Evolutionary conservation across 2,888 invertebrate genomes (phyloP).

Genomic region (Myathropa florea): DNA sequence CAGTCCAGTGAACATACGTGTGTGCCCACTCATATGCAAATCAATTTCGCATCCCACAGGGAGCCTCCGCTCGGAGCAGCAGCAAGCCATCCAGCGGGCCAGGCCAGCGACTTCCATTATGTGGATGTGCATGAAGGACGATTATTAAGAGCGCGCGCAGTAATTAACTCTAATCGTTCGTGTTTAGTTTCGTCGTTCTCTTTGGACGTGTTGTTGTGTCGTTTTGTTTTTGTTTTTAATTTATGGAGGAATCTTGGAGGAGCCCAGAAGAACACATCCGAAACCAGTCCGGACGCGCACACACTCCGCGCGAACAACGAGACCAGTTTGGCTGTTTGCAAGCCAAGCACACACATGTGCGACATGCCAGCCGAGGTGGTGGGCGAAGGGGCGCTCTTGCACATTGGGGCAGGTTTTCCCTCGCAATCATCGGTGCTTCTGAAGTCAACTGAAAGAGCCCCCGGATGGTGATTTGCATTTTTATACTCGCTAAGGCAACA

Average conservation of each 20-base stretch:
- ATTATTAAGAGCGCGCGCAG: conserved; percentile 3
- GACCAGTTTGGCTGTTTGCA: neutral
- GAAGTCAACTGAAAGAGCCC: conserved; percentile 12
- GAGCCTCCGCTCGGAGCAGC: neutral
- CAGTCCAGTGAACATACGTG: neutral
- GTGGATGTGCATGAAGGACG: neutral
- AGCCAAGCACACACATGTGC: neutral
- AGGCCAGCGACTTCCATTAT: neutral
- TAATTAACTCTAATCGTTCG: conserved; percentile 26
- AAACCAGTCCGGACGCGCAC: neutral
- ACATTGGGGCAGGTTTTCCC: neutral
- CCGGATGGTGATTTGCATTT: conserved; percentile 13
- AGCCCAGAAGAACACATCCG: neutral
- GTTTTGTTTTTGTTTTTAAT: neutral
- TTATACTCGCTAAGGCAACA: conserved; percentile 3
- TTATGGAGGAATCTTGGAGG: neutral
- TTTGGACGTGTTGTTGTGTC: neutral
- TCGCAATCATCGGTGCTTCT: conserved; percentile 12
- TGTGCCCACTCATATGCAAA: neutral
- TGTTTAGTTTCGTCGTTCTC: conserved; percentile 14
- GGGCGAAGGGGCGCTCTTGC: neutral
- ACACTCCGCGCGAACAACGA: neutral
- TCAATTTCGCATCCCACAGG: neutral
- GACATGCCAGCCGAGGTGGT: no score
- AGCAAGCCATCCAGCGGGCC: neutral